Evolutionary conservation across 2,113 vertebrate genomes (phyloP).

Genomic region (Pygoscelis antarcticus): DNA sequence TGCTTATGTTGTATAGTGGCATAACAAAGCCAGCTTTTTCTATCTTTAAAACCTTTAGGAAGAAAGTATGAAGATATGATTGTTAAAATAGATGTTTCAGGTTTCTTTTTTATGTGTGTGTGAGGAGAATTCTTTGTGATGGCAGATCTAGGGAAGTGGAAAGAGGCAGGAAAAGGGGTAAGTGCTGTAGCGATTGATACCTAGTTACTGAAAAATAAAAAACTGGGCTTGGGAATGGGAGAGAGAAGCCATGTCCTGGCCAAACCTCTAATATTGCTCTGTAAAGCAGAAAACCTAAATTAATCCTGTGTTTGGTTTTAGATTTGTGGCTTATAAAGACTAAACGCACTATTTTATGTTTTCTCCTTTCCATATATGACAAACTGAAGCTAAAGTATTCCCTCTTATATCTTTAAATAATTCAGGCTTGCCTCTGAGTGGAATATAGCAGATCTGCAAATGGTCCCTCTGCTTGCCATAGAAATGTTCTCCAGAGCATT

Average conservation of each 20-base stretch:
- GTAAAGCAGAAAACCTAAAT: neutral
- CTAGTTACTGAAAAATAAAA: neutral
- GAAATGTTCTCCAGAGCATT: neutral
- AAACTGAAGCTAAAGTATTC: neutral
- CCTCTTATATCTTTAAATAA: neutral
- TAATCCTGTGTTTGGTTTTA: neutral
- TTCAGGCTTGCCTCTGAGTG: neutral
- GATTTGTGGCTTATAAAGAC: neutral
- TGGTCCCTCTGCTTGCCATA: neutral
- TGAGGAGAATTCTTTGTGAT: constrained; percentile 7
- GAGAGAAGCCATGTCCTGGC: neutral
- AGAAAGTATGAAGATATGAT: neutral
- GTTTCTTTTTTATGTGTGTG: neutral
- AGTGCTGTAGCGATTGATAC: neutral
- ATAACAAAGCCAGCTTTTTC: neutral
- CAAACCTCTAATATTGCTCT: neutral
- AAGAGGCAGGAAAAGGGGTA: neutral
- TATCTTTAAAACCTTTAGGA: neutral
- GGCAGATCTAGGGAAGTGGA: neutral
- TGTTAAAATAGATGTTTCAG: neutral
- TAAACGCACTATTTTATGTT: neutral
- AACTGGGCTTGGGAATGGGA: neutral
- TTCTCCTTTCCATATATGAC: neutral
- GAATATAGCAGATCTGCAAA: neutral
- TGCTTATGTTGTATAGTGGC: neutral